Evolutionary conservation across 2,888 invertebrate species (phyloP).

Genomic region (Pharmacophagus antenor): DNA sequence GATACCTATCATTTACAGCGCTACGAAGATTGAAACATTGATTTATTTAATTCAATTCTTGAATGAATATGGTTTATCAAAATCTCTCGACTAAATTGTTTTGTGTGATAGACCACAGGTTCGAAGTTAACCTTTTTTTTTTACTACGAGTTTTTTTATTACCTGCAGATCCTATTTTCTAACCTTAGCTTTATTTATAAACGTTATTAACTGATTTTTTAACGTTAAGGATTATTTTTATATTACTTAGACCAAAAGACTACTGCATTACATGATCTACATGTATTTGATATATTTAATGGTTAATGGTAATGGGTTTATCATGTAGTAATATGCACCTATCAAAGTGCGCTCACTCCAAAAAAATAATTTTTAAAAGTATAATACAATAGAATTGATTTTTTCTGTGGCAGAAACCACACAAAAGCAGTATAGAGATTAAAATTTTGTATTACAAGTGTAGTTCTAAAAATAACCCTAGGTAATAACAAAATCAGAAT

Average conservation of each 20-base stretch:
- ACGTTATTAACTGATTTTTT: slow-evolving; percentile 9
- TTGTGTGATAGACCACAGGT: slow-evolving; percentile 18
- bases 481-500: slow-evolving; percentile 12
- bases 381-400: neutral
- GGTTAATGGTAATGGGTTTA: neutral
- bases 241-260: slow-evolving; percentile 3
- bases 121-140: slow-evolving; percentile 10
- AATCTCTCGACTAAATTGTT: neutral
- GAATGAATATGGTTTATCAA: too few species aligned
- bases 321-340: neutral
- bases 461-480: neutral
- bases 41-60: too few species aligned
- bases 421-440: neutral
- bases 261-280: neutral
- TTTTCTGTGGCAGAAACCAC: neutral
- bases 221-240: slow-evolving; percentile 21
- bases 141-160: slow-evolving; percentile 6
- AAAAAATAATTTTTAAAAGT: neutral
- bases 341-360: neutral
- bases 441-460: slow-evolving; percentile 13
- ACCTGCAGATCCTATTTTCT: slow-evolving; percentile 19
- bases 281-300: neutral
- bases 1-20: too few species aligned
- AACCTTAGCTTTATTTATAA: slow-evolving; percentile 19
- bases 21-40: too few species aligned